Conservation (phyloP, 1,140 invertebrate species). For the Drosophila ercepeae region DNA sequence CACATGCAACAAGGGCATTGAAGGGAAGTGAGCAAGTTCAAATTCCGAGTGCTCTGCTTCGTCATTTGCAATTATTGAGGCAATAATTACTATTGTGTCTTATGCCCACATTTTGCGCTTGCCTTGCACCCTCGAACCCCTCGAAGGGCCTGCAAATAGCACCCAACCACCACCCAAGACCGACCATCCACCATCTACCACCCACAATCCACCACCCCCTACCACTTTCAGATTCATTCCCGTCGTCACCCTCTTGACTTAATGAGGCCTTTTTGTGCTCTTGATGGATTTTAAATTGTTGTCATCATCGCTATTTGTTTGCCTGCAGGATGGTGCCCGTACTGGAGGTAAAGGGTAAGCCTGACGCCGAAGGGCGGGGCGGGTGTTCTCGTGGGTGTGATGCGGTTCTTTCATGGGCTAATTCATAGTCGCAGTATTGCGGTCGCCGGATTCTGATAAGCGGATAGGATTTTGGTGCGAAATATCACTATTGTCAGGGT, state of each 20-base stretch:
- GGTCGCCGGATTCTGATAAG: constrained; percentile 22
- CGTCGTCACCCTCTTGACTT: constrained; percentile 79
- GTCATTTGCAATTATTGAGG: constrained; percentile 84
- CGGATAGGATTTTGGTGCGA: background rate
- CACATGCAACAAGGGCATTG: background rate
- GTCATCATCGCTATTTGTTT: constrained; percentile 77
- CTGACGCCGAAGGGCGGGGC: background rate
- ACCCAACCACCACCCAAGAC: background rate
- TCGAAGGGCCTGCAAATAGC: background rate
- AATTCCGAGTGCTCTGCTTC: constrained; percentile 28
- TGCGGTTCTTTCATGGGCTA: constrained; percentile 27
- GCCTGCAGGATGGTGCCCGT: constrained; percentile 10
- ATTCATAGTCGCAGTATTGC: constrained; percentile 36
- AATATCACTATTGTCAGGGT: background rate
- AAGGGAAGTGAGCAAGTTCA: background rate
- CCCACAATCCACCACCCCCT: background rate
- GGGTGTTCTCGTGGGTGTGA: background rate
- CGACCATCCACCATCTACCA: background rate
- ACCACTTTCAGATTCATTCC: no score
- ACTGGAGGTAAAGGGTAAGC: background rate
- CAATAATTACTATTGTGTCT: constrained; percentile 84
- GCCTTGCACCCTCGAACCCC: background rate
- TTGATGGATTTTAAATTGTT: constrained; percentile 83
- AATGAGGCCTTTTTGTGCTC: constrained; percentile 82
- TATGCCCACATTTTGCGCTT: constrained; percentile 77